phyloP scores from a whole-genome alignment of 2,113 vertebrate genomes.

The Ochotona princeps region DNA sequence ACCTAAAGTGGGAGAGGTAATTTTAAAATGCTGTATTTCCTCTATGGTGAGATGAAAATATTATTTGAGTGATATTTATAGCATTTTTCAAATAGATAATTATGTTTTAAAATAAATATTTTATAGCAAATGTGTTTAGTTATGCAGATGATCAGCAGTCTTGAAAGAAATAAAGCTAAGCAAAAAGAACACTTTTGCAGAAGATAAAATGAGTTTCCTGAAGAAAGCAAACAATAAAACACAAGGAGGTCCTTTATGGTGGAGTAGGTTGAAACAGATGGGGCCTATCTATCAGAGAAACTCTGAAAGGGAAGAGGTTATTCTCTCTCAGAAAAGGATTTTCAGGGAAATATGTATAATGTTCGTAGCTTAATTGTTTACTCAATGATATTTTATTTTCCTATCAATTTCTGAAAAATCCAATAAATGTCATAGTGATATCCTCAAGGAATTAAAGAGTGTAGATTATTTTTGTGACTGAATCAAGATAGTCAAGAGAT shows the following conservation, averaged over 20 bases:
- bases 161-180: background rate
- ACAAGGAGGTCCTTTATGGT: background rate
- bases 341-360: background rate
- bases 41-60: background rate
- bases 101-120: background rate
- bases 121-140: background rate
- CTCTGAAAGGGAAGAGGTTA: background rate
- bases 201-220: background rate
- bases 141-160: background rate
- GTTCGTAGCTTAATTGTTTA: background rate
- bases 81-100: background rate
- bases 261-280: background rate
- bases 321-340: background rate
- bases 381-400: background rate
- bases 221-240: background rate
- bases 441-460: background rate
- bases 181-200: background rate
- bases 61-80: background rate
- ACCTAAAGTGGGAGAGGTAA: background rate
- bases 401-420: background rate
- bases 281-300: background rate
- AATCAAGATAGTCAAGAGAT: background rate
- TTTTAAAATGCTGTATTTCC: background rate
- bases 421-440: background rate
- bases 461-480: background rate